These are phyloP conservation scores for Oncorhynchus masou DNA, from an alignment of 2,113 vertebrate species.

Conservation along the genomic window DNA sequence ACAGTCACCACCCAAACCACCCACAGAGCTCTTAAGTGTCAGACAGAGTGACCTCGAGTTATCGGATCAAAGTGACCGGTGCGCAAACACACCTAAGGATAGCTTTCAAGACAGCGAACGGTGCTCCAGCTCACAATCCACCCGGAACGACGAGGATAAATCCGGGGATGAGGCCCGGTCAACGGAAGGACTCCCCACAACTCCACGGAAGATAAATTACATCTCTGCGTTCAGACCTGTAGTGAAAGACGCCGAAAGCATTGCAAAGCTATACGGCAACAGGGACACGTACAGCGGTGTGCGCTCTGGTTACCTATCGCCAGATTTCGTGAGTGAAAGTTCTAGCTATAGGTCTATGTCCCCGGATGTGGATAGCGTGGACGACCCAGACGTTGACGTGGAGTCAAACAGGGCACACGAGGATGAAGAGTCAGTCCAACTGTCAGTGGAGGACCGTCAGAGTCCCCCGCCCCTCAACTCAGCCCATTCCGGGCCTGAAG, in stretches of 20 bases:
- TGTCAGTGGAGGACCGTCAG: slow-evolving; percentile 57
- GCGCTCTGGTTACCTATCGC: slow-evolving; percentile 82
- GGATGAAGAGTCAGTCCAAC: slow-evolving; percentile 73
- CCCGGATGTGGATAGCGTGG: slow-evolving; percentile 85
- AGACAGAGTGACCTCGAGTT: slow-evolving; percentile 69
- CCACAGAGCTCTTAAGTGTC: slow-evolving; percentile 73
- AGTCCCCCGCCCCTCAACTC: slow-evolving; percentile 62
- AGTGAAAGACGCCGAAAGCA: slow-evolving; percentile 89
- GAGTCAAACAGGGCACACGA: slow-evolving; percentile 86
- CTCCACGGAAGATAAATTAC: slow-evolving; percentile 84
- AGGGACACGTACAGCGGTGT: slow-evolving; percentile 76
- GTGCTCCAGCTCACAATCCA: slow-evolving; percentile 75
- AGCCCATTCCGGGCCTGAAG: slow-evolving; percentile 51
- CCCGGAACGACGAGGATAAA: slow-evolving; percentile 77
- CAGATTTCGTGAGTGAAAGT: slow-evolving; percentile 91
- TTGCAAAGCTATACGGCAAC: slow-evolving; percentile 92
- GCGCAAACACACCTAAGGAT: slow-evolving; percentile 78
- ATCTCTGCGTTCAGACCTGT: slow-evolving; percentile 94
- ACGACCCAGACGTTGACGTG: slow-evolving; percentile 91
- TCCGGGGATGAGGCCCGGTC: slow-evolving; percentile 79
- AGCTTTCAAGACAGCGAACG: slow-evolving; percentile 71
- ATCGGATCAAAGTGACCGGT: slow-evolving; percentile 73
- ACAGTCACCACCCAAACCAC: slow-evolving; percentile 77
- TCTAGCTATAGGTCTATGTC: slow-evolving; percentile 89
- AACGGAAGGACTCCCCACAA: slow-evolving; percentile 62